Conservation (phyloP, 2,888 invertebrate genomes). For the Spilosoma lubricipeda region DNA sequence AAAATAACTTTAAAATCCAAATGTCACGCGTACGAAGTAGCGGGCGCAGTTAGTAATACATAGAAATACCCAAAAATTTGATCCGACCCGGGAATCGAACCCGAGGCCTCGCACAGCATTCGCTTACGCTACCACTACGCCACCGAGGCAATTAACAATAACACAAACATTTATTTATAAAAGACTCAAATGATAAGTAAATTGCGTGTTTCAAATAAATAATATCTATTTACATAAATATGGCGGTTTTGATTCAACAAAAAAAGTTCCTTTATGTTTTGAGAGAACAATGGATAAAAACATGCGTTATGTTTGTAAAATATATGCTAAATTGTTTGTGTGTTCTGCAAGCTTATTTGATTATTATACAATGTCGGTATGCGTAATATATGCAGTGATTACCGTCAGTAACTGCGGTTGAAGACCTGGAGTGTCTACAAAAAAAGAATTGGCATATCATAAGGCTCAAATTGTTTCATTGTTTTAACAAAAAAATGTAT, state of each 20-base stretch:
- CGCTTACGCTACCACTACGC: too few relatives aligned
- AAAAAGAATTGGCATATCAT: constrained; percentile 4
- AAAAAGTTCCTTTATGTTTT: constrained; percentile 39
- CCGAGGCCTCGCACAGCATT: too few relatives aligned
- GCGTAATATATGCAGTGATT: constrained; percentile 2
- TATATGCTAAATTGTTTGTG: constrained; percentile 32
- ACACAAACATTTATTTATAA: not conserved
- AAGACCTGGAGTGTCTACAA: not conserved
- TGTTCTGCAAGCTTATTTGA: constrained; percentile 6
- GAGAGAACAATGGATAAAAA: constrained; percentile 45
- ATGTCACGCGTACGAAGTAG: too few relatives aligned
- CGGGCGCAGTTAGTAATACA: too few relatives aligned
- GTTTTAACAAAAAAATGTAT: constrained; percentile 3
- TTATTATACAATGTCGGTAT: constrained; percentile 2
- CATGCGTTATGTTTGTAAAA: constrained; percentile 32
- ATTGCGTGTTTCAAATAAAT: constrained; percentile 20
- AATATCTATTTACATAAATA: constrained; percentile 38
- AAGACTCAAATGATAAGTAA: not conserved
- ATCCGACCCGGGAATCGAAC: too few relatives aligned
- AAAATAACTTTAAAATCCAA: too few relatives aligned
- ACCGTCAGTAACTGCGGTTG: constrained; percentile 8
- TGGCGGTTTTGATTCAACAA: constrained; percentile 42
- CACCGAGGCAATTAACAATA: too few relatives aligned
- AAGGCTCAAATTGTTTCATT: constrained; percentile 5
- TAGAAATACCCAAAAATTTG: too few relatives aligned